Base-by-base conservation (phyloP, 2,797 vertebrate genomes). In the Cynodonichthys magdalenae region DNA sequence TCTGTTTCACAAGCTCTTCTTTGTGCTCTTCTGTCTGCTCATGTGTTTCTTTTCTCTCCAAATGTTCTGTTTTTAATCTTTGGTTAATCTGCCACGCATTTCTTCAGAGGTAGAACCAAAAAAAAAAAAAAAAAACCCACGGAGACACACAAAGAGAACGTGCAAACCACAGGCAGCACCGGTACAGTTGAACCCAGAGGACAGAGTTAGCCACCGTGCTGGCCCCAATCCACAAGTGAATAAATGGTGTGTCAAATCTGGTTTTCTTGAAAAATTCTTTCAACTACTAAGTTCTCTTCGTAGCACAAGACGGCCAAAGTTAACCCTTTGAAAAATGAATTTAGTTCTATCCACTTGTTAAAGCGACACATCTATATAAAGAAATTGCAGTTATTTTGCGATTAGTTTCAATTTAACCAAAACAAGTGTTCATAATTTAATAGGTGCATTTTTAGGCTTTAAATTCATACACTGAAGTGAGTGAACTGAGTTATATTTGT, bases 181-280 rank as follows among this genome's bases (percentile, higher is more conserved):
- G 18, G 29, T 18, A 53, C 15, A 3, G 17, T 18, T 18, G 31
- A 34, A 34, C n/a, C 51, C 29, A 53, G n/a, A 36, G n/a, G 18
- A 36, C 52, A 39, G 11, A 19, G 31, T 14, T 19, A 20, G 11
- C 29, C 52, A 53, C 52, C 18, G 18, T 7, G 31, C 12, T 20
- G 52, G 46, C 46, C 11, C 46, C 1, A 48, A 15, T 36, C 34
- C 52, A 39, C 10, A 5, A 20, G 51, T 53, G 31, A n/a, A 53
- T 53, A 53, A 36, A 39, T 39, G 18, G 52, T 39, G 52, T 53
- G 52, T 53, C 52, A 39, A 39, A 53, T 39, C n/a, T 19, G 52
- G 18, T 53, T 14, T 36, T 36, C 52, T 53, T 36, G 19, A 48
- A 48, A 24, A 20, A 48, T 48, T 5, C 46, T 48, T 46, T 20